These are phyloP conservation scores for Megaceryle alcyon DNA, from an alignment of 2,797 vertebrate species.

Conservation along the genomic window DNA sequence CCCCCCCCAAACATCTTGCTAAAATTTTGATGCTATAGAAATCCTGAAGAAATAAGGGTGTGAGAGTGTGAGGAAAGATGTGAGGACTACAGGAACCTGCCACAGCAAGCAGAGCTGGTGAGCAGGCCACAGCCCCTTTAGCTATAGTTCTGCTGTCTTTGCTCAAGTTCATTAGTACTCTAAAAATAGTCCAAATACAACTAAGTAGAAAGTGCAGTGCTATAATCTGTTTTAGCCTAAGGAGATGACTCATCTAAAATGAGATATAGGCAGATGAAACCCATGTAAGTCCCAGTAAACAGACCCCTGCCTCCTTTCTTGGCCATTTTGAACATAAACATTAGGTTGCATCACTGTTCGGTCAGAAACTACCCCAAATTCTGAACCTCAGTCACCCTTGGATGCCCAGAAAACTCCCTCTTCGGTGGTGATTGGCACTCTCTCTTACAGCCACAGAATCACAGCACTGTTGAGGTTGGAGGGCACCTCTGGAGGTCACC, in stretches of 20 bases:
- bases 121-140: not conserved
- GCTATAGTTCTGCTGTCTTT: not conserved
- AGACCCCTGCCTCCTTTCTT: not conserved
- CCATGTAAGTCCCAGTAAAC: not conserved
- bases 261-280: not conserved
- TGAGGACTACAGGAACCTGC: not conserved
- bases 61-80: not conserved
- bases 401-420: not conserved
- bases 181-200: not conserved
- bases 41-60: not conserved
- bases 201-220: not conserved
- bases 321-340: not conserved
- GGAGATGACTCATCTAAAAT: not conserved
- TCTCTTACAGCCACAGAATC: not conserved
- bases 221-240: not conserved
- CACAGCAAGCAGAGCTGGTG: not conserved
- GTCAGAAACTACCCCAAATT: not conserved
- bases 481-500: not conserved
- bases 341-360: accelerated
- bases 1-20: accelerated
- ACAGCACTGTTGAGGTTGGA: not conserved
- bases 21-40: not conserved
- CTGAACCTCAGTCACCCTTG: not conserved
- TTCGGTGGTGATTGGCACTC: not conserved
- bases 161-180: not conserved